phyloP scores from a whole-genome alignment of 2,113 vertebrate genomes.

The Opisthocomus hoazin region DNA sequence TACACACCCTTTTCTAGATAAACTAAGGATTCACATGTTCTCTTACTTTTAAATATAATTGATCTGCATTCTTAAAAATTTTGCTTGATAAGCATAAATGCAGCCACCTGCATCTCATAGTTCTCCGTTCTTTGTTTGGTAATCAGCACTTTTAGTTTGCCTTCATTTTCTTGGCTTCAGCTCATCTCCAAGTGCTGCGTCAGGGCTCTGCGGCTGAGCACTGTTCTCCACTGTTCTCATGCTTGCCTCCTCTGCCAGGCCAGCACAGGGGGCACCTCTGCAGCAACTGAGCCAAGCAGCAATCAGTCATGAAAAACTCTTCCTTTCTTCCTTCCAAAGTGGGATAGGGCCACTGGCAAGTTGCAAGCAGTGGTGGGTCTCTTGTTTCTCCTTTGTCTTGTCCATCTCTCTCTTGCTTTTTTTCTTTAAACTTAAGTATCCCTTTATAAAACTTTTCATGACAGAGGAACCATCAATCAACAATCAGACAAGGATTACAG shows the following conservation, averaged over 20 bases:
- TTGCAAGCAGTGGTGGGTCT: neutral
- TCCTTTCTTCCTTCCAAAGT: neutral
- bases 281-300: neutral
- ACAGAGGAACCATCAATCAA: neutral
- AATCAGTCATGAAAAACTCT: neutral
- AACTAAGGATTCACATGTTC: neutral
- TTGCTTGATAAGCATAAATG: neutral
- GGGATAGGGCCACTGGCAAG: neutral
- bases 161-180: neutral
- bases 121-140: neutral
- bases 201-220: neutral
- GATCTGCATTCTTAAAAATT: neutral
- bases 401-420: neutral
- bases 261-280: neutral
- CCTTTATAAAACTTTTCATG: neutral
- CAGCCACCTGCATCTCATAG: neutral
- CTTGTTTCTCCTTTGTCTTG: neutral
- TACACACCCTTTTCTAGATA: neutral
- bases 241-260: neutral
- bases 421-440: neutral
- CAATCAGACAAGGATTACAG: neutral
- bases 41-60: neutral
- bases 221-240: fast-evolving
- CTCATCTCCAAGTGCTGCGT: neutral
- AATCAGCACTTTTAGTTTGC: neutral